Conservation (phyloP, 2,113 vertebrate species). For the Panthera leo region DNA sequence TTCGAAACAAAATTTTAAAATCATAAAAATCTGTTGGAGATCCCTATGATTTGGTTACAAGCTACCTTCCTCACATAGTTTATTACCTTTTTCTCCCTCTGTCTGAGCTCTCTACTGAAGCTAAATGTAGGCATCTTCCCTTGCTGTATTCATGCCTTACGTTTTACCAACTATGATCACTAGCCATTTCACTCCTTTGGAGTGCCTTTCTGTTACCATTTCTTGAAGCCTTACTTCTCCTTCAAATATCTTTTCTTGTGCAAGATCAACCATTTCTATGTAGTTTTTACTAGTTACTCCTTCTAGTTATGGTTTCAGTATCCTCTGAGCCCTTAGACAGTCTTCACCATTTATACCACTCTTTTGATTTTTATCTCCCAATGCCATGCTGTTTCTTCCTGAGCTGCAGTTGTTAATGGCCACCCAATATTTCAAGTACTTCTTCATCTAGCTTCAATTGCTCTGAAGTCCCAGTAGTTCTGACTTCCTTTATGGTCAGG, state of each 20-base stretch:
- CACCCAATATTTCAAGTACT: not conserved
- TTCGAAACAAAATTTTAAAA: not conserved
- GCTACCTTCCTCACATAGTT: not conserved
- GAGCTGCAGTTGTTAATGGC: not conserved
- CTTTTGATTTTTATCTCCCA: slow-evolving; percentile 2
- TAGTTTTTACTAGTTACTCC: not conserved
- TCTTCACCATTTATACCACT: not conserved
- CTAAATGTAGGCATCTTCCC: not conserved
- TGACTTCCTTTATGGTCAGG: slow-evolving; percentile 29
- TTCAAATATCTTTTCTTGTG: not conserved
- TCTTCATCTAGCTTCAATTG: not conserved
- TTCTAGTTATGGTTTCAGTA: not conserved
- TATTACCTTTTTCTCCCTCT: not conserved
- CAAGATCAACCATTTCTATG: not conserved
- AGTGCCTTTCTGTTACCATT: not conserved
- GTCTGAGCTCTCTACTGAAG: not conserved
- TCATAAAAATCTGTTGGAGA: not conserved
- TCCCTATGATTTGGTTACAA: not conserved
- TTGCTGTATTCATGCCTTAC: not conserved
- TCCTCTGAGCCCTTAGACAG: not conserved
- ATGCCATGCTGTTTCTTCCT: not conserved
- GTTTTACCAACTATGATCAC: not conserved
- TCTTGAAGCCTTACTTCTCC: not conserved
- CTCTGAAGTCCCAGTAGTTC: not conserved
- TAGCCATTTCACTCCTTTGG: not conserved